Evolutionary conservation across 2,888 invertebrate genomes (phyloP), one percentile per base, ranked within the genome.

Genomic region (Zygogramma bicolorata): DNA sequence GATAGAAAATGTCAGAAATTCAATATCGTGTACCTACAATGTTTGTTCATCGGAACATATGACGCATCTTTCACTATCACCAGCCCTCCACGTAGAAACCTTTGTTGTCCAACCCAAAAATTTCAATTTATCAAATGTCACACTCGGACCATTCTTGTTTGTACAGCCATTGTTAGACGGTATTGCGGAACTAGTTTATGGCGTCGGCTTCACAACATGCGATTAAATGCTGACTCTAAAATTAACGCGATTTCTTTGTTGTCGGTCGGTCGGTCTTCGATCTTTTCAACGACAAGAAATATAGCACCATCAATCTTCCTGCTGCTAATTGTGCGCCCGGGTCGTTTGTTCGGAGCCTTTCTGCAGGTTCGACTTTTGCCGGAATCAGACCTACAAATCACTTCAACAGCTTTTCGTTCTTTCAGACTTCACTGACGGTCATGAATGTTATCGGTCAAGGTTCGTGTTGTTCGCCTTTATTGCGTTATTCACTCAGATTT

Each of bases 281-380:
- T 80, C 80, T 78, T 77, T 82, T 78, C 79, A 78, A 81, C 77
- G 76, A 74, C 73, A 77, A 81, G 80, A 81, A 82, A 80, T 82
- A 81, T 81, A 75, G 78, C 77, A 66, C 77, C 82, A 85, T 86
- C 83, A 82, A 84, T 86, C 85, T 84, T 80, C 77, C 75, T 80
- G 76, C 80, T 81, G 83, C 84, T 85, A 86, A 86, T 86, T 86
- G 84, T 83, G 79, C 80, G 82, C 79, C 71, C 73, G 68, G 79
- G 77, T 77, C 80, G 77, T 79, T 82, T 81, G 80, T 79, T 80
- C 78, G 76, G 75, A 79, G 75, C 76, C 76, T 76, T 77, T 77
- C 74, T 76, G 29, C 58, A 59, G 68, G 68, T 68, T 66, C 71
- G 80, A 81, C 81, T 80, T 79, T 76, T 77, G 73, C 75, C 73